Evolutionary conservation across 1,140 invertebrate genomes (phyloP).

Genomic region (Leptestheria dahalacensis): DNA sequence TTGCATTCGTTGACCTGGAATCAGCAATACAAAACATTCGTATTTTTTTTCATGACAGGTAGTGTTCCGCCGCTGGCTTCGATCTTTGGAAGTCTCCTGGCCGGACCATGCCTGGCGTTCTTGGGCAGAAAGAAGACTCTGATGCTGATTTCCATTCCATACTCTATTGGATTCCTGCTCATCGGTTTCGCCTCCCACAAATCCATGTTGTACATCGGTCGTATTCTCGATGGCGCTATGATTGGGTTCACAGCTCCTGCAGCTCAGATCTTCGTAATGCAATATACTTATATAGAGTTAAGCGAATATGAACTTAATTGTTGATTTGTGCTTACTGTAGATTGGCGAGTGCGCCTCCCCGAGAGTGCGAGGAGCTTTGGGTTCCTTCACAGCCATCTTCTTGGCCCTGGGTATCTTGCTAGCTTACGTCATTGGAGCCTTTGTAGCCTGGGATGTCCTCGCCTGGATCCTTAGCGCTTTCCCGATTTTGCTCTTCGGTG

Average conservation of each 20-base stretch:
- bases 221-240: constrained; percentile 23
- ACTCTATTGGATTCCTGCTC: constrained; percentile 27
- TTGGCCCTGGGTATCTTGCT: constrained; percentile 39
- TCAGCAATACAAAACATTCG: neutral
- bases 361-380: constrained; percentile 19
- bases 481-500: constrained; percentile 35
- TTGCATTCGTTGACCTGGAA: neutral
- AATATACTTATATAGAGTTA: neutral
- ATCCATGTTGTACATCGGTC: constrained; percentile 23
- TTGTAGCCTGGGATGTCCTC: constrained; percentile 25
- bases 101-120: constrained; percentile 26
- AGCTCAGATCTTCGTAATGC: constrained; percentile 16
- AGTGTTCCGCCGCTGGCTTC: constrained; percentile 17
- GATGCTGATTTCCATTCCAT: constrained; percentile 26
- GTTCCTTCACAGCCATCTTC: constrained; percentile 16
- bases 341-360: constrained; percentile 17
- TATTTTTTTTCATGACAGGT: constrained; percentile 2
- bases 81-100: constrained; percentile 15
- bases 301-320: neutral
- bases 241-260: constrained; percentile 16
- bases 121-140: constrained; percentile 29
- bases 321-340: neutral
- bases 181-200: constrained; percentile 21
- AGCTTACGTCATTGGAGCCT: constrained; percentile 35
- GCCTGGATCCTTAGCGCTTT: constrained; percentile 27